Conservation (phyloP, 1,140 invertebrate species). For the Teleogryllus occipitalis region DNA sequence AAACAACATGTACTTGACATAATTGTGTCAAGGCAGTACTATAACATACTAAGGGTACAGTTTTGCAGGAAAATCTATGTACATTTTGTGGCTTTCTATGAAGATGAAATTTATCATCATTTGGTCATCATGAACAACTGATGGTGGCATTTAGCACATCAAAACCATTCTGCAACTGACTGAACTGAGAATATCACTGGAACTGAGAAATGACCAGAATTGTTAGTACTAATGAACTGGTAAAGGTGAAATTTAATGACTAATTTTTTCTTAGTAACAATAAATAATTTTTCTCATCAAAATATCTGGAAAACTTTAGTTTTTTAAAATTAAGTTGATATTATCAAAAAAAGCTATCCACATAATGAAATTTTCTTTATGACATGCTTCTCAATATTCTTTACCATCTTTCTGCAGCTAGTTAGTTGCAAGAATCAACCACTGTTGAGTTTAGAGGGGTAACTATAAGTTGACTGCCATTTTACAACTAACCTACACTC, state of each 20-base stretch:
- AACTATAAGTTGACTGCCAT: background rate
- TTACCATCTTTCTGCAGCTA: background rate
- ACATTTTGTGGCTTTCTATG: background rate
- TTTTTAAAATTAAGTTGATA: background rate
- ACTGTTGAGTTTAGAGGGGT: background rate
- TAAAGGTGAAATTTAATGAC: too few species aligned
- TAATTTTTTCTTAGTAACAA: too few species aligned
- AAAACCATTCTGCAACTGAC: too few species aligned
- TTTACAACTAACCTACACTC: conserved; percentile 11
- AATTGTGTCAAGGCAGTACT: background rate
- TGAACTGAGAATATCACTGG: too few species aligned
- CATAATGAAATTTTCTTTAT: background rate
- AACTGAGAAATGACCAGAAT: too few species aligned
- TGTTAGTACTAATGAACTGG: too few species aligned
- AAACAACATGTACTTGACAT: background rate
- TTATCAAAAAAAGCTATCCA: background rate
- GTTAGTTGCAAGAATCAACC: background rate
- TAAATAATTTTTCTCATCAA: too few species aligned
- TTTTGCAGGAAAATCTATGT: background rate
- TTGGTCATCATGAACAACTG: background rate
- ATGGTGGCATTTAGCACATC: background rate
- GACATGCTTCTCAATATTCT: background rate
- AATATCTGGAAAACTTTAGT: background rate
- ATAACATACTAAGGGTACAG: background rate
- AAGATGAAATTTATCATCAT: background rate